Percentiles rank a stretch among this genome's conserved stretches.
These are phyloP conservation scores for Callionymus lyra DNA, from an alignment of 2,113 vertebrate species.

Conservation along the genomic window DNA sequence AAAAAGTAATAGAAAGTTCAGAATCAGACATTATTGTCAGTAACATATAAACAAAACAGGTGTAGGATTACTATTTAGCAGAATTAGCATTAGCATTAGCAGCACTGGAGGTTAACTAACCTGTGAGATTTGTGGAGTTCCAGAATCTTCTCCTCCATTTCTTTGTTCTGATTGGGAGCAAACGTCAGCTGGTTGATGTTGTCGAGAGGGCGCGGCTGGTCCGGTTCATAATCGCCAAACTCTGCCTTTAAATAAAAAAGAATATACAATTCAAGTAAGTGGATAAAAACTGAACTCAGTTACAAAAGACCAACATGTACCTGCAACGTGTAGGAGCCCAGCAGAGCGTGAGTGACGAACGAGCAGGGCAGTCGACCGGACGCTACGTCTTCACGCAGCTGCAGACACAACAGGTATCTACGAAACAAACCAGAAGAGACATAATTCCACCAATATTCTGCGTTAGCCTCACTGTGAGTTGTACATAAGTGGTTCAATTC, in stretches of 20 bases:
- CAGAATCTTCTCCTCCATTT: conserved; percentile 94
- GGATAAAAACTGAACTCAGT: background rate
- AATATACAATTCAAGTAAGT: too few relatives aligned
- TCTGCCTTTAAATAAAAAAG: conserved; percentile 75
- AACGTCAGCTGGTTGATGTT: conserved; percentile 82
- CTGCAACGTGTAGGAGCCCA: conserved; percentile 60
- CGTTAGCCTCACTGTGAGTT: too few relatives aligned
- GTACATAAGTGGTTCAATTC: too few relatives aligned
- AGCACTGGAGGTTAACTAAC: conserved; percentile 43
- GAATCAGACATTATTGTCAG: too few relatives aligned
- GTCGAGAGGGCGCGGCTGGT: conserved; percentile 70
- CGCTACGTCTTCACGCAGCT: conserved; percentile 57
- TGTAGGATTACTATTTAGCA: too few relatives aligned
- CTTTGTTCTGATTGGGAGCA: conserved; percentile 84
- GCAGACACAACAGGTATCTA: conserved; percentile 63
- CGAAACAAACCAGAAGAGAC: too few relatives aligned
- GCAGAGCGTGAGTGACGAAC: conserved; percentile 56
- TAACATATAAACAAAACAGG: too few relatives aligned
- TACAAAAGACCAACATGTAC: conserved; percentile 5
- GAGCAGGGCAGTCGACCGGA: conserved; percentile 59
- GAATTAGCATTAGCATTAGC: too few relatives aligned
- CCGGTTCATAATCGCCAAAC: conserved; percentile 83
- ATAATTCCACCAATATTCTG: too few relatives aligned
- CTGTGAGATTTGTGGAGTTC: conserved; percentile 92
- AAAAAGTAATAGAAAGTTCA: too few relatives aligned